Base-by-base conservation (phyloP, 2,797 vertebrate species). In the Eurystomus glaucurus region DNA sequence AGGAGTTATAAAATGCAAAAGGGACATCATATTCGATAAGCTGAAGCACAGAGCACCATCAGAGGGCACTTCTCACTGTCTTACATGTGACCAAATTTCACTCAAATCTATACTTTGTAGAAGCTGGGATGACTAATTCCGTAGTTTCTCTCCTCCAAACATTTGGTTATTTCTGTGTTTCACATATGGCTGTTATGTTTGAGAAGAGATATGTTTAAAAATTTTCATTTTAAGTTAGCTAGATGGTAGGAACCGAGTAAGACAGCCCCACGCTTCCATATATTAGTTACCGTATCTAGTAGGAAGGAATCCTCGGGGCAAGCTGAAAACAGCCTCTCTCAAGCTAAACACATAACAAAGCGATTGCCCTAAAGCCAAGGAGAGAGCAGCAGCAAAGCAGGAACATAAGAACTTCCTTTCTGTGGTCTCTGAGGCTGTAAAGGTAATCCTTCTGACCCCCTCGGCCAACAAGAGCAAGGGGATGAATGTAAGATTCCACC, bases 291-390 rank as follows among this genome's bases (percentile, higher is more conserved):
- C 14, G 1, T 35, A 62, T 5, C 11, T 28, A 58, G n/a, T 1
- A 81, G n/a, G 43, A 51, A 84, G 17, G 90, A 93, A 87, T 74
- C 48, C 86, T 48, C 41, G n/a, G 39, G 35, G 52, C 86, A 51
- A 83, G 51, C 48, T 85, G 68, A 64, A 79, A 85, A 66, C 78
- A 83, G 71, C 54, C n/a, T 61, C 61, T 90, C 64, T 85, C 20
- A 29, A 61, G 43, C 45, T 88, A 52, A 83, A 54, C 71, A 39
- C 75, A 48, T 62, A 91, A 93, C 86, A 92, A 91, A 95, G 62
- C 57, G 29, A 64, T 33, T 68, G 71, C 71, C 87, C 85, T 90
- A 78, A 96, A 91, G 86, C 64, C 58, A 93, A 77, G 64, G 60
- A 43, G 86, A 62, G 54, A 84, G 55, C 84, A 87, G 74, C 55